Evolutionary conservation across 2,113 vertebrate species (phyloP).

Genomic region (Percopsis transmontana): DNA sequence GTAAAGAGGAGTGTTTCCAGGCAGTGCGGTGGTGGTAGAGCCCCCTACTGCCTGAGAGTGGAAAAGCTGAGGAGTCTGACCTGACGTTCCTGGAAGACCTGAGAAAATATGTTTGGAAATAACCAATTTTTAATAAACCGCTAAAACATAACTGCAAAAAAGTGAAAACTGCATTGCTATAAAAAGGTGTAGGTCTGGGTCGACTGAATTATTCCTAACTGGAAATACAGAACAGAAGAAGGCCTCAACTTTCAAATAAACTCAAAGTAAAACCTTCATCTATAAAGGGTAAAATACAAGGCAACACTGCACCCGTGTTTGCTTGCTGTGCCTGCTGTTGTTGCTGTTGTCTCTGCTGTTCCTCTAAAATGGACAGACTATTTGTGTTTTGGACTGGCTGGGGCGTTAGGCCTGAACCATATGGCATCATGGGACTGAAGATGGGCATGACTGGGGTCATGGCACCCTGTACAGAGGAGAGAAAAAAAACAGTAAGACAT

Average conservation of each 20-base stretch:
- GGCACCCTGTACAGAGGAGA: constrained; percentile 78
- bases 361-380: constrained; percentile 90
- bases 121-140: neutral
- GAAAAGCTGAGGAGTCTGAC: constrained; percentile 94
- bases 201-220: neutral
- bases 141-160: too few relatives aligned
- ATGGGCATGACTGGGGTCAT: constrained; percentile 94
- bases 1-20: constrained; percentile 91
- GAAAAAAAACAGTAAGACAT: neutral
- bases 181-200: too few relatives aligned
- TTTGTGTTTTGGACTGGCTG: constrained; percentile 95
- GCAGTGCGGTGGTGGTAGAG: constrained; percentile 90
- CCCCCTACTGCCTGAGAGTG: constrained; percentile 87
- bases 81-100: constrained; percentile 82
- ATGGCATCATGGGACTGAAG: constrained; percentile 98
- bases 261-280: neutral
- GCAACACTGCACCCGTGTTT: constrained; percentile 49
- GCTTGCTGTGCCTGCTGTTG: constrained; percentile 86
- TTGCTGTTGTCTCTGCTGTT: constrained; percentile 91
- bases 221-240: neutral
- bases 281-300: neutral
- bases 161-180: too few relatives aligned
- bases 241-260: neutral
- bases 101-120: neutral
- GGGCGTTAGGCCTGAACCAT: constrained; percentile 93